Conservation (phyloP, 2,888 invertebrate genomes). For the Panopea generosa region DNA sequence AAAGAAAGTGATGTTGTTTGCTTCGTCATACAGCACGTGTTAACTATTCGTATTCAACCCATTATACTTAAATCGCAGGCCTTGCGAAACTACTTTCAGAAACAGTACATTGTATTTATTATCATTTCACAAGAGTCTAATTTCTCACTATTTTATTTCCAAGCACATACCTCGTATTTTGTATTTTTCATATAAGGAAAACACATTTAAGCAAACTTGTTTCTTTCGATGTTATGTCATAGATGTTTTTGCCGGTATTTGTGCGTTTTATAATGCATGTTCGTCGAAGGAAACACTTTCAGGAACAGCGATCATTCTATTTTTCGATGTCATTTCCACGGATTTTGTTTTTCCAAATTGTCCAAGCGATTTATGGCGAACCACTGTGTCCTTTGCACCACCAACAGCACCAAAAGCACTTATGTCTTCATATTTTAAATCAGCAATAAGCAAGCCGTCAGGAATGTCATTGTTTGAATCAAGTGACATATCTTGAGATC, state of each 20-base stretch:
- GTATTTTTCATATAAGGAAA: too few relatives aligned
- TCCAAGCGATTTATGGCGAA: conserved; percentile 10
- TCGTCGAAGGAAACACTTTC: conserved; percentile 52
- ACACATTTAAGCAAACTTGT: too few relatives aligned
- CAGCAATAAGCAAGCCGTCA: conserved; percentile 18
- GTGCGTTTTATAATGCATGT: conserved; percentile 38
- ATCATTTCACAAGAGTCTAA: too few relatives aligned
- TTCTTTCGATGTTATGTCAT: not conserved
- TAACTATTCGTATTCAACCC: too few relatives aligned
- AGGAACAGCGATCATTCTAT: conserved; percentile 21
- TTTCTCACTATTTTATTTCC: too few relatives aligned
- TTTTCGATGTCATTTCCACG: conserved; percentile 53
- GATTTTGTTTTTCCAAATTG: conserved; percentile 24
- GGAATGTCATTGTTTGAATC: not conserved
- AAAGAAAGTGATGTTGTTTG: too few relatives aligned
- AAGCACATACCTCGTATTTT: too few relatives aligned
- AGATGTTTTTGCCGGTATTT: not conserved
- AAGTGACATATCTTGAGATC: not conserved
- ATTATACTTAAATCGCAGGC: too few relatives aligned
- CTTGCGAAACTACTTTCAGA: too few relatives aligned
- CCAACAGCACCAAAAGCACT: conserved; percentile 45
- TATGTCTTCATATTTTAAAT: conserved; percentile 50
- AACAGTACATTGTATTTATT: too few relatives aligned
- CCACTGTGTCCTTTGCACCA: conserved; percentile 6
- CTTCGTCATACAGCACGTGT: too few relatives aligned